Evolutionary conservation across 2,797 vertebrate species (phyloP).

Genomic region (Setipinna tenuifilis): DNA sequence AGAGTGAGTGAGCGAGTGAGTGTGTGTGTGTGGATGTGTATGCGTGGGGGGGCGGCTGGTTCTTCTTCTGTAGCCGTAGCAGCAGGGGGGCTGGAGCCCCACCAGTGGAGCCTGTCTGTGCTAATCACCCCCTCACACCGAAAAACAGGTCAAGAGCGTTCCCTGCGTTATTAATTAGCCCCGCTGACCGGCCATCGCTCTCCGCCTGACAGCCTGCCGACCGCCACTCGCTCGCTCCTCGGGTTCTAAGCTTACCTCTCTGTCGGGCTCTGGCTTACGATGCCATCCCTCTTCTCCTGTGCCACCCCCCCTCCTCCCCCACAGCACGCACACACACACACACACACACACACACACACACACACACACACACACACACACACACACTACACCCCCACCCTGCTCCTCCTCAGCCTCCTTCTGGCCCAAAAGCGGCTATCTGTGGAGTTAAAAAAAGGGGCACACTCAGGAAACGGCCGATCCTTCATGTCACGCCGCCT

Average conservation of each 20-base stretch:
- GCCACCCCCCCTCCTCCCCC: not conserved
- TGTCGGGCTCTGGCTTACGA: not conserved
- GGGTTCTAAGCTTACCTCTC: slow-evolving; percentile 38
- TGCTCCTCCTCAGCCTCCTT: not conserved
- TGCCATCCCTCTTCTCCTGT: slow-evolving; percentile 28
- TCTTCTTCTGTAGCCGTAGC: not conserved
- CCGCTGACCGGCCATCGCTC: slow-evolving; percentile 44
- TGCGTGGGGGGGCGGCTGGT: not conserved
- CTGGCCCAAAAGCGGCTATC: slow-evolving; percentile 17
- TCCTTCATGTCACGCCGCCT: slow-evolving; percentile 51
- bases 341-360: slow-evolving; percentile 18
- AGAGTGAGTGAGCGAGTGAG: not conserved
- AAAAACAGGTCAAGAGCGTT: slow-evolving; percentile 47
- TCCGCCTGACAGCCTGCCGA: slow-evolving; percentile 47
- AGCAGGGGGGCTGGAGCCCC: slow-evolving; percentile 1
- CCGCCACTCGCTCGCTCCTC: slow-evolving; percentile 38
- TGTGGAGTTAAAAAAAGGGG: slow-evolving; percentile 52
- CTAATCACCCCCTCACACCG: slow-evolving; percentile 49
- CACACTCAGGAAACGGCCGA: slow-evolving; percentile 62
- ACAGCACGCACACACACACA: not conserved
- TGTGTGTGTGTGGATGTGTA: not conserved
- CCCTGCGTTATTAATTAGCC: slow-evolving; percentile 52
- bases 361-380: not conserved
- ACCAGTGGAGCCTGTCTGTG: slow-evolving; percentile 47
- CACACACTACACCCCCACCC: not conserved